phyloP scores from a whole-genome alignment of 2,888 invertebrate species.

The Julus scandinavius region DNA sequence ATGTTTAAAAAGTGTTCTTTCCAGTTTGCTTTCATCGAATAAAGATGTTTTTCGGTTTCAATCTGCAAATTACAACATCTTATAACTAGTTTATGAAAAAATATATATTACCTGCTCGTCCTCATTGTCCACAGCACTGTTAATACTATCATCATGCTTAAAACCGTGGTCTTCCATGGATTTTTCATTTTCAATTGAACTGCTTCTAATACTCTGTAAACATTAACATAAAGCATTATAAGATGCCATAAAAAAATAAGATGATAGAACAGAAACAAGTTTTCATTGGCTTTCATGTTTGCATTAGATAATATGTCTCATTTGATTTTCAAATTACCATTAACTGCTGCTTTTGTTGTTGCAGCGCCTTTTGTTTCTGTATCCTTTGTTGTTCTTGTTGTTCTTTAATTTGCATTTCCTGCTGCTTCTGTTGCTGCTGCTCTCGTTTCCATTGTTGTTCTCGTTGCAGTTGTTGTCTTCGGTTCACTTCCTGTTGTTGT shows the following conservation, averaged over 20 bases:
- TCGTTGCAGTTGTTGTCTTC: not conserved
- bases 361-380: not conserved
- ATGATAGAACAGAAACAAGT: not conserved
- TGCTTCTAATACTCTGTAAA: not conserved
- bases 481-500: not conserved
- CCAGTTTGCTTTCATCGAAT: no score
- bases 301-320: not conserved
- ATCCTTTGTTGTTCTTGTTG: not conserved
- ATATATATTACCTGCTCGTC: not conserved
- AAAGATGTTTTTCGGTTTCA: no score
- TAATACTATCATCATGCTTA: not conserved
- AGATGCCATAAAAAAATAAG: not conserved
- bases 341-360: slow-evolving; percentile 5
- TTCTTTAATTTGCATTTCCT: not conserved
- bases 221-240: not conserved
- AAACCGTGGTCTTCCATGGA: not conserved
- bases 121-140: not conserved
- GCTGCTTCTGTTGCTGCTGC: not conserved
- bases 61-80: not conserved
- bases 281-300: not conserved
- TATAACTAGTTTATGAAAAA: not conserved
- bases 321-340: not conserved
- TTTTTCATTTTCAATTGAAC: not conserved
- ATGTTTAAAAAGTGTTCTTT: no score
- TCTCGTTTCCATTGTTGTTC: not conserved